These are phyloP conservation scores for Scelioninae gen. 1 DNA, from an alignment of 2,888 invertebrate species.

Conservation along the genomic window DNA sequence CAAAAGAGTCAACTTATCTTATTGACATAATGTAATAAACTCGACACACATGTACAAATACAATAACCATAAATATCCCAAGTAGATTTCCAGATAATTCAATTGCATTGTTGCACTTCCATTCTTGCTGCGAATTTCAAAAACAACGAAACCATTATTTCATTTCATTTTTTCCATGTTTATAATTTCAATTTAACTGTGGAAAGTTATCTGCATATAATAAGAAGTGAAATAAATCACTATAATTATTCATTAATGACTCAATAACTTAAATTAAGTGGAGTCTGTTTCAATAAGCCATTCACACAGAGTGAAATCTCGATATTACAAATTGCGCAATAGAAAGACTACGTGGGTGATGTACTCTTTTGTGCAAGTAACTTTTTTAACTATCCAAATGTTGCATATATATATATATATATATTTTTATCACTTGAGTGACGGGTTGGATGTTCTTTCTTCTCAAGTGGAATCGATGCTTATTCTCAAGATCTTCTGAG, in stretches of 20 bases:
- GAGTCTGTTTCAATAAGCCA: not conserved
- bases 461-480: slow-evolving; percentile 6
- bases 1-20: too few species aligned
- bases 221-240: not conserved
- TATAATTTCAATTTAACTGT: not conserved
- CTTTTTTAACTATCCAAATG: not conserved
- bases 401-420: not conserved
- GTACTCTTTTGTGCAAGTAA: slow-evolving; percentile 5
- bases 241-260: not conserved
- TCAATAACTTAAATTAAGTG: not conserved
- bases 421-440: slow-evolving; percentile 10
- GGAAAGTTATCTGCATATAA: too few species aligned
- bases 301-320: slow-evolving; percentile 3
- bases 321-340: slow-evolving; percentile 15
- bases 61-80: slow-evolving; percentile 27
- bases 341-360: slow-evolving; percentile 13
- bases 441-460: slow-evolving; percentile 3
- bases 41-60: too few species aligned
- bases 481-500: slow-evolving; percentile 26
- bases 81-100: slow-evolving; percentile 22
- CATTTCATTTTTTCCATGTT: too few species aligned
- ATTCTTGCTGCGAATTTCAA: not conserved
- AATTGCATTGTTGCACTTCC: slow-evolving; percentile 3
- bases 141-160: not conserved
- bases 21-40: too few species aligned